These are phyloP conservation scores for Procambarus virginalis DNA, from an alignment of 1,140 invertebrate species.

Conservation along the genomic window DNA sequence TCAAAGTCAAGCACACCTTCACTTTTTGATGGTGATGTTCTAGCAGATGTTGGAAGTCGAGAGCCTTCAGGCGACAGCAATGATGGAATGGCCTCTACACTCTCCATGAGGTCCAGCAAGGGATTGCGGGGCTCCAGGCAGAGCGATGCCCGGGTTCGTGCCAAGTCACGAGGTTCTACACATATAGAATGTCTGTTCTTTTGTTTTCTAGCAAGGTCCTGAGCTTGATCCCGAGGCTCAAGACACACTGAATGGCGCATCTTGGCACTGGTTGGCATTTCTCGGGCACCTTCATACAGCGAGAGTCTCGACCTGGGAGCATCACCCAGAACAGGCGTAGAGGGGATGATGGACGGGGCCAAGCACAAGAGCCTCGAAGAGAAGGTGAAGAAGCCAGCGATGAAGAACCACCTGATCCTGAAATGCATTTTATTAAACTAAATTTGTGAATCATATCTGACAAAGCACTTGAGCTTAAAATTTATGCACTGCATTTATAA, in stretches of 20 bases:
- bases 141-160: conserved; percentile 54
- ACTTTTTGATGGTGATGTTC: conserved; percentile 56
- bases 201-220: conserved; percentile 35
- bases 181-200: conserved; percentile 60
- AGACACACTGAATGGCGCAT: conserved; percentile 46
- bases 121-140: conserved; percentile 59
- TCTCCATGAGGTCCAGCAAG: conserved; percentile 55
- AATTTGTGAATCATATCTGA: background rate
- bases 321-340: conserved; percentile 41
- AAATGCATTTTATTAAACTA: background rate
- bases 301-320: conserved; percentile 53
- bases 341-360: conserved; percentile 54
- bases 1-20: conserved; percentile 27
- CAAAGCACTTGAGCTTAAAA: background rate
- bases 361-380: conserved; percentile 56
- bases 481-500: background rate
- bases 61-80: conserved; percentile 26
- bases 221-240: conserved; percentile 34
- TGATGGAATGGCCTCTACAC: conserved; percentile 58
- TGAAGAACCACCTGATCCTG: conserved; percentile 57
- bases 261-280: conserved; percentile 47
- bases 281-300: conserved; percentile 47
- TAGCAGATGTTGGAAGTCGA: conserved; percentile 15
- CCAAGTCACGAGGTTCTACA: conserved; percentile 53
- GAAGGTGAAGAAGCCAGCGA: conserved; percentile 55